phyloP scores from a whole-genome alignment of 1,140 invertebrate species.

The Lucilia sericata region DNA sequence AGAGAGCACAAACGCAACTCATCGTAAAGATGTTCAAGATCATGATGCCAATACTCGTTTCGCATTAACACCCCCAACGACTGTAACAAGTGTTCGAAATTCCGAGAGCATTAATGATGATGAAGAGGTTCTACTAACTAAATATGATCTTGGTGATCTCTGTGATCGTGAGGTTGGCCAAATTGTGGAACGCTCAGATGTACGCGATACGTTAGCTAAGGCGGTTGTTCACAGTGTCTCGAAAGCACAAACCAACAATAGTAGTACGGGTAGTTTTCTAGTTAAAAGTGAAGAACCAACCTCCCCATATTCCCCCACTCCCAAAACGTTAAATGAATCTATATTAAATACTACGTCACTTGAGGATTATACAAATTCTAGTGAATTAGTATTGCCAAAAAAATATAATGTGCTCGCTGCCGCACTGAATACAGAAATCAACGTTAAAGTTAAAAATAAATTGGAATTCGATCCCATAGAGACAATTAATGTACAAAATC shows the following conservation, averaged over 20 bases:
- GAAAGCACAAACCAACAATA: not conserved
- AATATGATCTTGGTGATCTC: constrained; percentile 38
- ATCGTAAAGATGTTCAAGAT: not conserved
- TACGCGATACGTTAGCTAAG: constrained; percentile 58
- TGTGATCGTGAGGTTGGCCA: constrained; percentile 15
- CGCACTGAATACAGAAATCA: constrained; percentile 41
- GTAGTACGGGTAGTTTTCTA: constrained; percentile 16
- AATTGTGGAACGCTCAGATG: constrained; percentile 57
- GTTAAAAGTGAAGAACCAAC: not conserved
- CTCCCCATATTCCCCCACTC: not conserved
- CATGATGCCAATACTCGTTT: not conserved
- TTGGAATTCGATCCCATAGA: not conserved
- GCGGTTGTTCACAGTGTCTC: constrained; percentile 7
- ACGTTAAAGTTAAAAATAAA: constrained; percentile 41
- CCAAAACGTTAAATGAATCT: not conserved
- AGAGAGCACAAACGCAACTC: not conserved
- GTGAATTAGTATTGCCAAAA: constrained; percentile 49
- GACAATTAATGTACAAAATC: not conserved
- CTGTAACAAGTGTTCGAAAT: constrained; percentile 41
- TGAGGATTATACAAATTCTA: constrained; percentile 41
- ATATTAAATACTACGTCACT: constrained; percentile 8
- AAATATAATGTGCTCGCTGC: constrained; percentile 45
- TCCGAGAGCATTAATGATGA: constrained; percentile 15
- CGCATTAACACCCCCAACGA: constrained; percentile 29
- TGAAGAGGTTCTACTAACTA: not conserved